Percentiles rank a stretch among this genome's conserved stretches.
These are phyloP conservation scores for Julus scandinavius DNA, from an alignment of 2,888 invertebrate genomes.

Conservation along the genomic window DNA sequence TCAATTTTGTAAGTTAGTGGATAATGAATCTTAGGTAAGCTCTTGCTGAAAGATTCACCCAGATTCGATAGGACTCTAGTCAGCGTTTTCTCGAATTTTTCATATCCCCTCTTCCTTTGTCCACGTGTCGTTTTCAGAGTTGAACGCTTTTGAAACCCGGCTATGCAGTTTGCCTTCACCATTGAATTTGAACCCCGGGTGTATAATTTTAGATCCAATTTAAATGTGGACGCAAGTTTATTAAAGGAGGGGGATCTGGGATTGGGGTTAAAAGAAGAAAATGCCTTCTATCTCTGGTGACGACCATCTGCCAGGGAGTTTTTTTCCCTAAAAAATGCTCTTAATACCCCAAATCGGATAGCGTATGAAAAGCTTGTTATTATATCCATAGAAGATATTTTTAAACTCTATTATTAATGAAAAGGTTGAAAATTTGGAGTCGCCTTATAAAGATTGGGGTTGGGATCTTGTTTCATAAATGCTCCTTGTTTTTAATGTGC, in stretches of 20 bases:
- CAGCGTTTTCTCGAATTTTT: background rate
- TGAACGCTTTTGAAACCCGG: constrained; percentile 14
- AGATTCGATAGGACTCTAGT: background rate
- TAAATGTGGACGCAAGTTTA: constrained; percentile 21
- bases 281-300: background rate
- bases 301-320: background rate
- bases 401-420: constrained; percentile 27
- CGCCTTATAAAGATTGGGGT: background rate
- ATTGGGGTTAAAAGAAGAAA: constrained; percentile 16
- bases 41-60: background rate
- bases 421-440: background rate
- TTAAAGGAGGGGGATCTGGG: background rate
- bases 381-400: background rate
- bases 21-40: background rate
- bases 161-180: background rate
- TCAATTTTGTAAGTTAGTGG: too few species aligned
- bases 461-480: constrained; percentile 18
- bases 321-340: constrained; percentile 18
- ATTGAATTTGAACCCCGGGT: constrained; percentile 19
- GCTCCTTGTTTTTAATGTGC: background rate
- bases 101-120: constrained; percentile 18
- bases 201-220: constrained; percentile 30
- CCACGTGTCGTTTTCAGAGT: background rate
- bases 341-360: constrained; percentile 21
- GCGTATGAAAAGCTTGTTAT: background rate